A percentile compares a stretch with the other conserved stretches of the same genome.
Conservation (phyloP, 2,113 vertebrate species). For the Pelusios castaneus region DNA sequence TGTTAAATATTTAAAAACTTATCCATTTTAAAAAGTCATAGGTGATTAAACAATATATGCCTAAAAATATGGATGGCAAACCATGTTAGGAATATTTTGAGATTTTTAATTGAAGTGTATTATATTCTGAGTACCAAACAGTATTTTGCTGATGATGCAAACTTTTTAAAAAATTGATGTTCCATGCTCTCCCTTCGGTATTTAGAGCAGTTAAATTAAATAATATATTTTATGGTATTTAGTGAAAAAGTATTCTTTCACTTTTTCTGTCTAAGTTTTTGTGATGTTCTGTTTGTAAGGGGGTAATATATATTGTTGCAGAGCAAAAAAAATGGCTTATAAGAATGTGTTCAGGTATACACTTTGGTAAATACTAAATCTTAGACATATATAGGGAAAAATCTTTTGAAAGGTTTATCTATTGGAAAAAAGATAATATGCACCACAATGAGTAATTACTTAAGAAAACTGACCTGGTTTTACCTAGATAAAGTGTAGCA, state of each 20-base stretch:
- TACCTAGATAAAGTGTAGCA: neutral
- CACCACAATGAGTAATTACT: neutral
- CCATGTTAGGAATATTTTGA: neutral
- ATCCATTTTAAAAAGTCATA: neutral
- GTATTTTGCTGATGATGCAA: neutral
- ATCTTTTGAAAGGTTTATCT: neutral
- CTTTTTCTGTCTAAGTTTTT: neutral
- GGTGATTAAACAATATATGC: neutral
- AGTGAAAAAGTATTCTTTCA: neutral
- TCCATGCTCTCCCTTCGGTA: accelerated
- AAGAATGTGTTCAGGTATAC: neutral
- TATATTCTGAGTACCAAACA: neutral
- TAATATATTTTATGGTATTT: neutral
- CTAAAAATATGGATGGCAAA: neutral
- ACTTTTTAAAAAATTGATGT: neutral
- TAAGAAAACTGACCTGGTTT: neutral
- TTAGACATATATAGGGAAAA: neutral
- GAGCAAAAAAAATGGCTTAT: neutral
- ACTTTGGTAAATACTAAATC: neutral
- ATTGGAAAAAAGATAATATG: neutral
- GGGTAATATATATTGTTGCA: neutral
- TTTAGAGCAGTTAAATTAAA: neutral
- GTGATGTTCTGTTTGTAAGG: neutral
- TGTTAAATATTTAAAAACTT: neutral
- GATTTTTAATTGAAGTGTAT: neutral